Evolutionary conservation across 2,113 vertebrate genomes (phyloP), one percentile per base, ranked within the genome.

Genomic region (Thalassoma bifasciatum): DNA sequence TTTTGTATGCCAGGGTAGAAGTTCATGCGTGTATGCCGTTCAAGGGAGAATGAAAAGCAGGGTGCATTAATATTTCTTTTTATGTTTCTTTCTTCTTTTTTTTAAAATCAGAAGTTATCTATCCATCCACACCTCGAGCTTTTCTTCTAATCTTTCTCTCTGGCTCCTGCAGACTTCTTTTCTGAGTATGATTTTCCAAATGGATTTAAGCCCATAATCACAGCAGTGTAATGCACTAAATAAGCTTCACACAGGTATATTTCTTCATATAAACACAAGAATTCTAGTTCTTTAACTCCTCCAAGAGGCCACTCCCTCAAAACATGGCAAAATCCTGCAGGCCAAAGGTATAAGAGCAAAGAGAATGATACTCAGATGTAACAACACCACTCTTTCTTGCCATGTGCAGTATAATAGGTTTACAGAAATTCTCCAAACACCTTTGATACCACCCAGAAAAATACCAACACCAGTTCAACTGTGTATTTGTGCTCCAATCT

Each of bases 1-100:
- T 61, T 70, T 61, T 58, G 57, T 75, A 65, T 75, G 63, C 52
- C 50, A 40, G 46, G 2, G 10, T 24, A 3, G 3, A 11, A 58
- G 61, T 64, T 9, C 24, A 54, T 69, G 52, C 53, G 51, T 21
- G 50, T 63, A 17, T 38, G 57, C 30, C 58, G 23, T 22, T 19
- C 11, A 5, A 23, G 24, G 36, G 38, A 10, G 22, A 42, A 51
- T 8, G 60, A 73, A 68, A 38, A 30, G 22, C 24, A 22, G n/a
- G 16, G 17, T 4, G 44, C 7, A 46, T 46, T 46, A 17, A 44
- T 12, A 16, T 7, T 6, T 65, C 80, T 56, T 50, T 74, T 37
- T 10, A 51, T 0, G 4, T 66, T 2, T 26, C 44, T 46, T 58
- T 30, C n/a, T n/a, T n/a, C n/a, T n/a, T n/a, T 30, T 30, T 30